Percentiles rank a stretch among this genome's conserved stretches.
These are phyloP conservation scores for Synanthedon myopaeformis DNA, from an alignment of 2,888 invertebrate species.

Conservation along the genomic window DNA sequence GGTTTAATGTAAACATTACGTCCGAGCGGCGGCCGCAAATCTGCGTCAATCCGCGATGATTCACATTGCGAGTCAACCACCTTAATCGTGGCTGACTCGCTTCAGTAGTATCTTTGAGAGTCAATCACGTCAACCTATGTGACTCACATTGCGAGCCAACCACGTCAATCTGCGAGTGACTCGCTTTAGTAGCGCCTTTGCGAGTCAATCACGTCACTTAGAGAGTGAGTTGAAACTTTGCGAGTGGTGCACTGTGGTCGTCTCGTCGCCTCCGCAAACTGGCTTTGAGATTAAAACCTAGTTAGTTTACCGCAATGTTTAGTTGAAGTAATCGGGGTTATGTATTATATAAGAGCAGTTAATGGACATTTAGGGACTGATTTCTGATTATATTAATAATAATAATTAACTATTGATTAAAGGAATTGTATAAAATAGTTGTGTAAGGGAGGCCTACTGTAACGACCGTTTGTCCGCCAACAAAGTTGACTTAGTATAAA, in stretches of 20 bases:
- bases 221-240: background rate
- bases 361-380: constrained; percentile 58
- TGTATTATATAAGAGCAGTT: constrained; percentile 61
- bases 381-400: constrained; percentile 48
- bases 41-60: no score
- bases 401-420: constrained; percentile 24
- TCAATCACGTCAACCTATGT: no score
- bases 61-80: no score
- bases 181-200: no score
- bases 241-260: background rate
- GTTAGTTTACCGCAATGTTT: constrained; percentile 55
- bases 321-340: constrained; percentile 47
- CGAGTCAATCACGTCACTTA: no score
- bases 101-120: no score
- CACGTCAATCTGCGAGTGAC: no score
- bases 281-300: constrained; percentile 58
- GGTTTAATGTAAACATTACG: no score
- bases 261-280: background rate
- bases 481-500: constrained; percentile 61
- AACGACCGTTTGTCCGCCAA: constrained; percentile 49
- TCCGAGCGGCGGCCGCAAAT: no score
- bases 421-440: constrained; percentile 61
- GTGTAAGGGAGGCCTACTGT: constrained; percentile 56
- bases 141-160: background rate
- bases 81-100: no score